phyloP scores from a whole-genome alignment of 2,113 vertebrate genomes.

The Miniopterus natalensis region DNA sequence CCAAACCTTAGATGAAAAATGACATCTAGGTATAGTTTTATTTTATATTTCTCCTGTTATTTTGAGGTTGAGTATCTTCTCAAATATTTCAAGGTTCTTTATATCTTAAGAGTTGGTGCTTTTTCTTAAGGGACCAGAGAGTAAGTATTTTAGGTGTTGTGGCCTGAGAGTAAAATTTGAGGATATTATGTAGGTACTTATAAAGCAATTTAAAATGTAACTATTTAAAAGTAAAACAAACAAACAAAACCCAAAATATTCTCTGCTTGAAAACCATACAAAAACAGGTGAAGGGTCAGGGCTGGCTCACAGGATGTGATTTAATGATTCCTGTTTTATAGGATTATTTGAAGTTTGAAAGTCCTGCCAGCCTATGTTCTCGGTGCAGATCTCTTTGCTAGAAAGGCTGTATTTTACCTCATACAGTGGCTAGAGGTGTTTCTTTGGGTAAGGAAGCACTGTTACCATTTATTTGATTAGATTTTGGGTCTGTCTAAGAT shows the following conservation, averaged over 20 bases:
- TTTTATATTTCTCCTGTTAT: not conserved
- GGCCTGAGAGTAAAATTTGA: not conserved
- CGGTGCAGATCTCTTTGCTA: not conserved
- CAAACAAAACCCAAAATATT: too few relatives aligned
- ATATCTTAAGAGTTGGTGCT: not conserved
- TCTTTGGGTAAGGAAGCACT: not conserved
- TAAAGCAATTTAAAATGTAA: not conserved
- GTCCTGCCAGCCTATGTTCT: not conserved
- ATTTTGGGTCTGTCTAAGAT: not conserved
- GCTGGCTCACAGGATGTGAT: not conserved
- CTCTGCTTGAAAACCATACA: too few relatives aligned
- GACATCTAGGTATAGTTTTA: not conserved
- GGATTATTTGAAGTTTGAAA: not conserved
- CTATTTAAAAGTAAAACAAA: not conserved
- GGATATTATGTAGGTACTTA: too few relatives aligned
- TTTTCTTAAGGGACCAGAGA: not conserved
- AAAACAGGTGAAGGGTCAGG: not conserved
- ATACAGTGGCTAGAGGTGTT: not conserved
- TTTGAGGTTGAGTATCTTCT: not conserved
- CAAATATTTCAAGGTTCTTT: not conserved
- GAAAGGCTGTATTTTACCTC: not conserved
- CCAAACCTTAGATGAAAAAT: not conserved
- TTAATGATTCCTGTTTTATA: not conserved
- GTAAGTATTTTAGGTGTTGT: not conserved
- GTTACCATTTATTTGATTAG: too few relatives aligned